Percentiles rank a stretch among this genome's conserved stretches.
phyloP scores from a whole-genome alignment of 1,140 invertebrate species.

The Lutraria rhynchaena region DNA sequence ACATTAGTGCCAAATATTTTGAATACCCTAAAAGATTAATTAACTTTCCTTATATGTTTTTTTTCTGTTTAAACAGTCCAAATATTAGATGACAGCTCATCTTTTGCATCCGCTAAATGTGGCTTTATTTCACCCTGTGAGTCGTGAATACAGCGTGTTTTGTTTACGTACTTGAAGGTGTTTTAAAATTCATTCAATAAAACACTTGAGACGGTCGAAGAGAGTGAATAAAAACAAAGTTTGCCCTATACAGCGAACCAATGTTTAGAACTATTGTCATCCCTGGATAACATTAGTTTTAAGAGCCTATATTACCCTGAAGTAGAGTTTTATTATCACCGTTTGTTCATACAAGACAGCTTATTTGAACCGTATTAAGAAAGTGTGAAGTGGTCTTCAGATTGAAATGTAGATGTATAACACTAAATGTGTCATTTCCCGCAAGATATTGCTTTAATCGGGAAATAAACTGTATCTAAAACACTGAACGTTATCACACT shows the following conservation, averaged over 20 bases:
- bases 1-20: no score
- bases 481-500: neutral
- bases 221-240: slow-evolving; percentile 10
- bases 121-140: no score
- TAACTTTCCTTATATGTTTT: no score
- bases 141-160: neutral
- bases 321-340: slow-evolving; percentile 28
- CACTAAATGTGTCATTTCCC: slow-evolving; percentile 31
- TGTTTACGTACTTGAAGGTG: neutral
- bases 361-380: slow-evolving; percentile 41
- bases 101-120: no score
- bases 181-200: slow-evolving; percentile 29
- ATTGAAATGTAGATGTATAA: slow-evolving; percentile 22
- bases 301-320: neutral
- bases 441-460: slow-evolving; percentile 27
- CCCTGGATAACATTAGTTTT: neutral
- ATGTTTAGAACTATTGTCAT: neutral
- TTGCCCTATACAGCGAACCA: neutral
- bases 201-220: slow-evolving; percentile 11
- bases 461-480: slow-evolving; percentile 18
- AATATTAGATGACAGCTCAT: no score
- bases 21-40: no score
- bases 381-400: slow-evolving; percentile 38
- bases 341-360: slow-evolving; percentile 29
- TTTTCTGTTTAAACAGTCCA: no score